phyloP scores from a whole-genome alignment of 2,797 vertebrate species.

The Onychomys torridus region DNA sequence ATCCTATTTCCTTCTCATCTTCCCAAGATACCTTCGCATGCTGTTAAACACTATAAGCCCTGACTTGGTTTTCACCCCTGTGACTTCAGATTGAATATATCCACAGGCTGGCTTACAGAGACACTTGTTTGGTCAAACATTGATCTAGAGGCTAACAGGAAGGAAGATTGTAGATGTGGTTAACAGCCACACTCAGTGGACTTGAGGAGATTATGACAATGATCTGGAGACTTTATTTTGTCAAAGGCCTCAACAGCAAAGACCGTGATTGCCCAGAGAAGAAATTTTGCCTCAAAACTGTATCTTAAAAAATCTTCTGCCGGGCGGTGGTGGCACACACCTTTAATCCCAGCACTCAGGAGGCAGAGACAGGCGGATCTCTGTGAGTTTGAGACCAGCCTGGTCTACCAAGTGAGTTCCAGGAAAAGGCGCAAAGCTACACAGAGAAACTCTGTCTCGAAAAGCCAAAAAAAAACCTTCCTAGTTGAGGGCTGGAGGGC shows the following conservation, averaged over 20 bases:
- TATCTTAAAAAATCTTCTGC: too few relatives aligned
- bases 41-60: background rate
- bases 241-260: background rate
- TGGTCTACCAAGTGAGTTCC: too few relatives aligned
- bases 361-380: too few relatives aligned
- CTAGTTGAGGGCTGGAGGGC: background rate
- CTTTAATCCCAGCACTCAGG: too few relatives aligned
- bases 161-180: background rate
- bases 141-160: background rate
- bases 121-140: background rate
- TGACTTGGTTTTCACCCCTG: background rate
- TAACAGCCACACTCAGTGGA: background rate
- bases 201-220: background rate
- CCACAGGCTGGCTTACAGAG: background rate
- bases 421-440: too few relatives aligned
- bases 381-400: too few relatives aligned
- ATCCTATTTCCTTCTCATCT: background rate
- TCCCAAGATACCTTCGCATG: background rate
- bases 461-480: too few relatives aligned
- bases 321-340: too few relatives aligned
- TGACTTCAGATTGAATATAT: background rate
- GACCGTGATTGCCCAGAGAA: background rate
- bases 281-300: background rate
- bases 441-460: too few relatives aligned
- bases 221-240: background rate